phyloP scores from a whole-genome alignment of 2,888 invertebrate species.

The Ormia ochracea region DNA sequence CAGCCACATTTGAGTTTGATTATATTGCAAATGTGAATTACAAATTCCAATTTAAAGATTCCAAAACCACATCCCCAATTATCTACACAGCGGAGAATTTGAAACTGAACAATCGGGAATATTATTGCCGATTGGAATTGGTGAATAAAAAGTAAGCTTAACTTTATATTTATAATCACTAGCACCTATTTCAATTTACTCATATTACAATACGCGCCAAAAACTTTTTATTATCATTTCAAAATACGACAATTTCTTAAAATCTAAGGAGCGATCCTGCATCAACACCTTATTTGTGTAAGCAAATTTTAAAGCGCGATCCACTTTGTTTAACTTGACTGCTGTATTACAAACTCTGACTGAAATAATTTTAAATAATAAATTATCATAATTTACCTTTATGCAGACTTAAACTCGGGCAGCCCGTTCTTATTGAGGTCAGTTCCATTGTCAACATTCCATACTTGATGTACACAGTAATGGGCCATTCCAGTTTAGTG shows the following conservation, averaged over 20 bases:
- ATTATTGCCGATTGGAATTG: slow-evolving; percentile 12
- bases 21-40: slow-evolving; percentile 61
- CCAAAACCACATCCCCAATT: neutral
- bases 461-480: slow-evolving; percentile 32
- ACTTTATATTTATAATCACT: too few species aligned
- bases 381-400: too few species aligned
- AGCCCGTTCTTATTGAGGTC: slow-evolving; percentile 22
- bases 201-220: too few species aligned
- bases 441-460: slow-evolving; percentile 29
- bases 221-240: neutral
- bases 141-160: slow-evolving; percentile 38
- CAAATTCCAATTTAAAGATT: slow-evolving; percentile 21
- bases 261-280: too few species aligned
- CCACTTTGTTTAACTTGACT: too few species aligned
- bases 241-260: neutral
- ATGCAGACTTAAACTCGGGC: slow-evolving; percentile 26
- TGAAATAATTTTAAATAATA: too few species aligned
- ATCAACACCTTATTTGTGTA: too few species aligned
- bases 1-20: slow-evolving; percentile 34
- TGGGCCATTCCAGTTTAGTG: slow-evolving; percentile 31
- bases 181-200: too few species aligned
- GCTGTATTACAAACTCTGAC: too few species aligned
- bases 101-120: slow-evolving; percentile 14
- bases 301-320: too few species aligned
- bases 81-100: neutral